Base-by-base conservation (phyloP, 2,888 invertebrate genomes). In the Pinctada fucata region DNA sequence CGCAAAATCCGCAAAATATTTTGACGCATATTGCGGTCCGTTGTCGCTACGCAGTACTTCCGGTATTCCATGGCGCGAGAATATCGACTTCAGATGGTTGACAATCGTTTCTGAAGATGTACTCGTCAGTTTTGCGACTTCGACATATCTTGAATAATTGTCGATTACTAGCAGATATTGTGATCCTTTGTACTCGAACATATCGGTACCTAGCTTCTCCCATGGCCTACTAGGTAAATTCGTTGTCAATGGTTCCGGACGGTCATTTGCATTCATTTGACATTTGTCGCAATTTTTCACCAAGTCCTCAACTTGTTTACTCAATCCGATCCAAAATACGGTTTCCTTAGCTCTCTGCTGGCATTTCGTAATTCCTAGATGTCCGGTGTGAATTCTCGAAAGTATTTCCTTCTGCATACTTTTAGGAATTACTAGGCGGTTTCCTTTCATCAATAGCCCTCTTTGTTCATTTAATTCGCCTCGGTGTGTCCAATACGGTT, bases 141-240 rank as follows among this genome's bases (percentile, higher is more conserved):
- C 84, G 64, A 77, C 78, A 63, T 78, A 82, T n/a, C 83, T 52
- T 10, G 83, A 85, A 67, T 79, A 85, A 72, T 83, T 84, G 49
- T 86, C 84, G 10, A 85, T 81, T 10, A 83, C 68, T 64, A 82
- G 73, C 8, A 85, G 64, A 68, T 82, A 83, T n/a, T n/a, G n/a
- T n/a, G n/a, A n/a, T n/a, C n/a, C 79, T 66, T 80, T 82, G 31
- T 83, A 68, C 51, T 84, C 73, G 64, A 85, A 84, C 50, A 88
- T 68, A 75, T 87, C 85, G 64, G 81, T 80, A 5, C 79, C 86
- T 51, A 86, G 76, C 31, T 72, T 85, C 76, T 85, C 79, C 87
- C 85, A 85, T 13, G 85, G 85, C 58, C 77, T 79, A 47, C 76
- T 51, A 31, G 85, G 87, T 48, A 86, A 82, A 16, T 76, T 71